Base-by-base conservation (phyloP, 1,140 invertebrate species). In the Scaptomyza graminum region DNA sequence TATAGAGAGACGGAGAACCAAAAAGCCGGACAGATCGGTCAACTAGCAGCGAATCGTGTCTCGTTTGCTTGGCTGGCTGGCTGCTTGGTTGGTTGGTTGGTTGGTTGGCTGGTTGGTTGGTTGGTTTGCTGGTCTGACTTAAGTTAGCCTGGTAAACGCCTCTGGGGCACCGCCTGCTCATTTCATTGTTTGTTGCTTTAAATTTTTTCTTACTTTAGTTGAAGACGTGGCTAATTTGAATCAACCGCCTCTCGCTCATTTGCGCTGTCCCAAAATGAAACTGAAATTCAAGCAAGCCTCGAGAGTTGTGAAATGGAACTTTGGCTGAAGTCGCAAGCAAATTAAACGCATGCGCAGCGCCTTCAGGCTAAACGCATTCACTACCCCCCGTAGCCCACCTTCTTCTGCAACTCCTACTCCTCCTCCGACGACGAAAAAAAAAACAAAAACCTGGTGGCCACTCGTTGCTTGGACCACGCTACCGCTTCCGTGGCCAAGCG, bases 201-300 rank as follows among this genome's bases (percentile, higher is more conserved):
- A 12, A 39, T 39, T n/a, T 12, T 41, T 41, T 41, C 3, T 41
- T 41, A 12, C 37, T 72, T 74, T 74, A 76, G 85, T 64, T 74
- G 83, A 80, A 87, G 82, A 87, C 82, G 82, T 87, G 82, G 82
- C 82, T 87, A 87, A 87, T 87, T 87, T 87, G 82, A 87, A 87
- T 87, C 82, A 87, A 88, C 82, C 75, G 83, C 82, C 78, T 82
- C 83, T 88, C 82, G 83, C 82, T 83, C 82, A 87, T 87, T 88
- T 87, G 75, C 82, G 79, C 83, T 87, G 82, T 87, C 82, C 83
- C 83, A 82, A 85, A 85, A 78, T 82, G 74, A 85, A 87, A 87
- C 78, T 70, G 83, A 85, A 82, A 82, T 55, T 63, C 81, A 71
- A 77, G 55, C 79, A 60, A 51, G 31, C 39, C 59, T 13, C 50